phyloP scores from a whole-genome alignment of 2,888 invertebrate species.

The Lypha dubia region DNA sequence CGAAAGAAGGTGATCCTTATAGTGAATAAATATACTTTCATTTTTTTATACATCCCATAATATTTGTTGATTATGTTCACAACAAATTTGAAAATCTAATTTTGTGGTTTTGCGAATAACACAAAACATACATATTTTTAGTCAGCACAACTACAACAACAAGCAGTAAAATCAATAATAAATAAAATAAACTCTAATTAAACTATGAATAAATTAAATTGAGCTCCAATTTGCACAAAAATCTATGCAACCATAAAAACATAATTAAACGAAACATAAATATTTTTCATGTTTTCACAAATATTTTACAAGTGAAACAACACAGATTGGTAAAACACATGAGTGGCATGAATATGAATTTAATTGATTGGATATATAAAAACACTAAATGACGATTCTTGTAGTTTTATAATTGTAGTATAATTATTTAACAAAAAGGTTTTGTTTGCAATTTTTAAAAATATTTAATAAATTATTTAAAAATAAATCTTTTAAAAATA shows the following conservation, averaged over 20 bases:
- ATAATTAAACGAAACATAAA: constrained; percentile 5
- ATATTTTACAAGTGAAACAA: not conserved
- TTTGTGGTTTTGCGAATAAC: constrained; percentile 55
- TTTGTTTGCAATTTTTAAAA: too few species aligned
- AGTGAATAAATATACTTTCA: not conserved
- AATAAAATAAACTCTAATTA: constrained; percentile 46
- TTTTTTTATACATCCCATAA: not conserved
- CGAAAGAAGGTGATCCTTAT: not conserved
- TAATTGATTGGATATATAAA: not conserved
- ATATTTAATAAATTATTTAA: not conserved
- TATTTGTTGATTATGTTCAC: constrained; percentile 9
- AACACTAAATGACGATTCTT: not conserved
- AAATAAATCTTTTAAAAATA: too few species aligned
- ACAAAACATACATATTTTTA: constrained; percentile 42
- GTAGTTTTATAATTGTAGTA: too few species aligned
- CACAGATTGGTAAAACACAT: not conserved
- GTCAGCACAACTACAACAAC: not conserved
- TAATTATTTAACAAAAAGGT: not conserved
- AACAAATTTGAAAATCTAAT: constrained; percentile 51
- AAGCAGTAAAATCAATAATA: constrained; percentile 40
- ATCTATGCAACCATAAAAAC: not conserved
- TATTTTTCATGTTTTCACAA: not conserved
- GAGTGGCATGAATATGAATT: not conserved
- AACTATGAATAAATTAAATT: constrained; percentile 46
- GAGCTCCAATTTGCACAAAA: constrained; percentile 4